Conservation (phyloP, 2,888 invertebrate species). For the Leucophenga maculata region DNA sequence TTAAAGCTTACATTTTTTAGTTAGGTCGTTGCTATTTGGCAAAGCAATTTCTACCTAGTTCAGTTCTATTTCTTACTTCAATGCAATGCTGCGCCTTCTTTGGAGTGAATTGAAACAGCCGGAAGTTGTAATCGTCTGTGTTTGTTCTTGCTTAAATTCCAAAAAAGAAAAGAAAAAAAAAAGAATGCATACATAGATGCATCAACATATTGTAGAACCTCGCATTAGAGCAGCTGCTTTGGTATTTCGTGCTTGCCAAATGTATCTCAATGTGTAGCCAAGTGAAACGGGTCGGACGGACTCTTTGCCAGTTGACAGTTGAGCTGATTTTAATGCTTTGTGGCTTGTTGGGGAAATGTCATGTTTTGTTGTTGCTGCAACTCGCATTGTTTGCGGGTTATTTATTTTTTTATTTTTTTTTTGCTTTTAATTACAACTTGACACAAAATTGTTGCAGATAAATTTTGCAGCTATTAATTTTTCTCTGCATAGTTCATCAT, state of each 20-base stretch:
- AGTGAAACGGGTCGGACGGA: background rate
- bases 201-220: too few species aligned
- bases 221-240: too few species aligned
- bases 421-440: constrained; percentile 7
- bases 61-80: too few species aligned
- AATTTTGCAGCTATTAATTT: too few species aligned
- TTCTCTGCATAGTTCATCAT: too few species aligned
- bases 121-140: background rate
- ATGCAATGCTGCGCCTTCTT: background rate
- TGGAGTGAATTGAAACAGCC: background rate
- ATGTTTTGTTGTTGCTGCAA: constrained; percentile 22
- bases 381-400: background rate
- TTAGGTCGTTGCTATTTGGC: too few species aligned
- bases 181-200: background rate
- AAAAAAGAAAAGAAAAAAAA: too few species aligned
- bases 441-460: background rate
- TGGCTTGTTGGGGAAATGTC: constrained; percentile 31
- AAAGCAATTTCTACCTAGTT: too few species aligned
- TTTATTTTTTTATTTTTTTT: constrained; percentile 1
- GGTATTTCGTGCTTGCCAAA: too few species aligned
- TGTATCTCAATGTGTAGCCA: too few species aligned
- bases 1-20: background rate
- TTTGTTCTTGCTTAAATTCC: constrained; percentile 1
- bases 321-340: constrained; percentile 41
- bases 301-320: constrained; percentile 36